Percentiles rank a stretch among this genome's conserved stretches.
Conservation (phyloP, 2,888 invertebrate species). For the Petrolisthes manimaculis region DNA sequence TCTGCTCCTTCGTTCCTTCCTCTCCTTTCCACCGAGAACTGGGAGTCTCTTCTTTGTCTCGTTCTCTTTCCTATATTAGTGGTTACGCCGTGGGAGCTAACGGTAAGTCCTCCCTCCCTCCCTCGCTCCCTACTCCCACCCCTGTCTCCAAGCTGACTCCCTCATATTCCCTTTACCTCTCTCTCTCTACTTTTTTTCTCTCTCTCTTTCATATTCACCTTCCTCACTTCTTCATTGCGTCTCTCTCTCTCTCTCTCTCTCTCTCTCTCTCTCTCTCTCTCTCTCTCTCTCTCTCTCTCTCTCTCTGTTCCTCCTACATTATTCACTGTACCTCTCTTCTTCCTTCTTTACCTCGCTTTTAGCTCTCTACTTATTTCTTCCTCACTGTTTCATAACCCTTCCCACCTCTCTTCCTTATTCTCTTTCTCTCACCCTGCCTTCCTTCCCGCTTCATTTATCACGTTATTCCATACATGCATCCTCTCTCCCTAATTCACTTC, state of each 20-base stretch:
- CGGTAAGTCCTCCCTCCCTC: conserved; percentile 24
- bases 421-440: too few species aligned
- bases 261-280: neutral
- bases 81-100: conserved; percentile 33
- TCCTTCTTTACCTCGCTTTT: neutral
- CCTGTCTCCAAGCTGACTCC: neutral
- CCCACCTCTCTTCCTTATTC: too few species aligned
- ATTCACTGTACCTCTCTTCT: neutral
- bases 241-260: neutral
- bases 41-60: neutral
- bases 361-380: neutral
- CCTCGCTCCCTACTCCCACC: neutral
- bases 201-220: neutral
- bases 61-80: conserved; percentile 9
- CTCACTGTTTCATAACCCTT: neutral
- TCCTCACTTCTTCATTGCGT: neutral
- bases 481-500: too few species aligned
- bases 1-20: too few species aligned
- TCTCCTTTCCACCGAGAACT: too few species aligned
- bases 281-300: neutral
- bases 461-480: neutral
- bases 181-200: neutral
- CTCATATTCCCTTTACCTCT: neutral
- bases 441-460: neutral
- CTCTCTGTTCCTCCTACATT: neutral